A percentile compares a stretch with the other conserved stretches of the same genome.
These are phyloP conservation scores for Mustelus asterias DNA, from an alignment of 2,113 vertebrate genomes.

Conservation along the genomic window DNA sequence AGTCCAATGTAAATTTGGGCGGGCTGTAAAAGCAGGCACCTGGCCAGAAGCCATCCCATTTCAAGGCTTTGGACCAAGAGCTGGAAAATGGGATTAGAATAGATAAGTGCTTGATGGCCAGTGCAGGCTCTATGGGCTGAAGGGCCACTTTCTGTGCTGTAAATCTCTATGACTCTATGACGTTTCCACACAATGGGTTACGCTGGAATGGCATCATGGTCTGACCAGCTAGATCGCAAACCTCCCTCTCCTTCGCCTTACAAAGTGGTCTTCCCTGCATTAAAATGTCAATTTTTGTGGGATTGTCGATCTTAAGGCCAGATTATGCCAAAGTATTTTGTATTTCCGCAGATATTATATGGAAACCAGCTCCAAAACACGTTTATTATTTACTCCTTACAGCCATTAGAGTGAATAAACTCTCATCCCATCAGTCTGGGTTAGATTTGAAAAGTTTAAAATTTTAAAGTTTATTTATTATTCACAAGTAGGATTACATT, in stretches of 20 bases:
- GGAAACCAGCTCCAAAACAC: not conserved
- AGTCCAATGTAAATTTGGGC: not conserved
- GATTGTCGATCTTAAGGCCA: not conserved
- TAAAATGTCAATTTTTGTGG: not conserved
- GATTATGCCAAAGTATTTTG: not conserved
- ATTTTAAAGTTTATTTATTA: too few species aligned
- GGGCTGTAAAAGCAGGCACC: not conserved
- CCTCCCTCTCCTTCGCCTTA: not conserved
- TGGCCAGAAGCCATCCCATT: not conserved
- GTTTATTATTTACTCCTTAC: not conserved
- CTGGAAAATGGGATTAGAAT: too few species aligned
- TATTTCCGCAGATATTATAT: not conserved
- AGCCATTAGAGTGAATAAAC: not conserved
- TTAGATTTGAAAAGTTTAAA: not conserved
- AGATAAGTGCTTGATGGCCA: too few species aligned
- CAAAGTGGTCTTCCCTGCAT: not conserved
- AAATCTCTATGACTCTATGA: too few species aligned
- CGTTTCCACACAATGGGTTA: not conserved
- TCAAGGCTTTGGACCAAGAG: too few species aligned
- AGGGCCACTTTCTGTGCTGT: too few species aligned
- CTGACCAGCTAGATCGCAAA: not conserved
- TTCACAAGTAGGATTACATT: too few species aligned
- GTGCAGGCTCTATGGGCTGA: too few species aligned
- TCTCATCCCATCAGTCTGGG: not conserved
- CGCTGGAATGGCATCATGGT: not conserved